Percentiles rank a stretch among this genome's conserved stretches.
Evolutionary conservation across 2,888 invertebrate species (phyloP).

Genomic region (Cosmopolites sordidus): DNA sequence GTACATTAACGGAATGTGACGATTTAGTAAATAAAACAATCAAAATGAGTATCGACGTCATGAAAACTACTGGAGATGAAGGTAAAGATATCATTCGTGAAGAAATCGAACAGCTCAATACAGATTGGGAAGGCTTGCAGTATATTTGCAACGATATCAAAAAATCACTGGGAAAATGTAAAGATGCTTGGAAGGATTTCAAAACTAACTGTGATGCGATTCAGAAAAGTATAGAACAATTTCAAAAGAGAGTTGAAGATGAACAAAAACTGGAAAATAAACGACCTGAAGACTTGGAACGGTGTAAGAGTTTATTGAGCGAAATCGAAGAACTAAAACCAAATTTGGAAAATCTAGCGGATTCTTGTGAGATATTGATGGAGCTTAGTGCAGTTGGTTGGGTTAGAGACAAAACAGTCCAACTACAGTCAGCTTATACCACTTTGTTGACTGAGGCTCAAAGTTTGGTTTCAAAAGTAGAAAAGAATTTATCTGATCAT

Average conservation of each 20-base stretch:
- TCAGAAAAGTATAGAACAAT: conserved; percentile 70
- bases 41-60: conserved; percentile 68
- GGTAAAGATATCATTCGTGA: conserved; percentile 77
- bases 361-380: conserved; percentile 81
- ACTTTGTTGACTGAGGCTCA: conserved; percentile 74
- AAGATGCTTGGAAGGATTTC: conserved; percentile 79
- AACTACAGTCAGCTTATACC: conserved; percentile 77
- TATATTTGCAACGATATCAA: conserved; percentile 73
- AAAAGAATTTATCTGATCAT: conserved; percentile 86
- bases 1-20: conserved; percentile 68
- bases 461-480: conserved; percentile 77
- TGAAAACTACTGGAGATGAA: conserved; percentile 74
- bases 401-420: conserved; percentile 82
- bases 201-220: conserved; percentile 67
- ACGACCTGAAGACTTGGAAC: conserved; percentile 71
- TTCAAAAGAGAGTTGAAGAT: conserved; percentile 60
- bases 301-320: conserved; percentile 68
- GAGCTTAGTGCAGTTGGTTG: conserved; percentile 80
- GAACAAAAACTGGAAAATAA: conserved; percentile 66
- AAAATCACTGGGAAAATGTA: conserved; percentile 68
- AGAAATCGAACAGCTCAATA: conserved; percentile 74
- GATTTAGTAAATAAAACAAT: conserved; percentile 68
- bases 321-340: conserved; percentile 74
- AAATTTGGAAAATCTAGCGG: conserved; percentile 77
- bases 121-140: conserved; percentile 79